These are phyloP conservation scores for Aegotheles bennettii DNA, from an alignment of 2,113 vertebrate genomes.

Conservation along the genomic window DNA sequence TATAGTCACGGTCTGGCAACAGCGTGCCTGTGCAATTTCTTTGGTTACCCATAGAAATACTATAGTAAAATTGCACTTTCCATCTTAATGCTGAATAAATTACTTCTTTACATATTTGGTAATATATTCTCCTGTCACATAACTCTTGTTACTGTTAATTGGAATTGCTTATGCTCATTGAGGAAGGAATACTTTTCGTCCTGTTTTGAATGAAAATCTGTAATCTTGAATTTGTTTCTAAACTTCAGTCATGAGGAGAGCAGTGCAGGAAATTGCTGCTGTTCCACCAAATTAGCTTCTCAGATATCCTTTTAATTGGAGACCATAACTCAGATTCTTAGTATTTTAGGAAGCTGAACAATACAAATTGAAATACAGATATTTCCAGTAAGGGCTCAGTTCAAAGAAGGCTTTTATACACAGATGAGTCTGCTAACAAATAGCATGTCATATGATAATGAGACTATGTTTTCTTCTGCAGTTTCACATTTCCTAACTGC, in stretches of 20 bases:
- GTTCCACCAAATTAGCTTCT: constrained; percentile 77
- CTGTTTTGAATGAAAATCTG: constrained; percentile 59
- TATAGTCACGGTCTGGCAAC: not conserved
- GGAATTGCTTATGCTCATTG: constrained; percentile 67
- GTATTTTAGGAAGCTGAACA: constrained; percentile 73
- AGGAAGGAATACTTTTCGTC: constrained; percentile 65
- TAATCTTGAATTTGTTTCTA: constrained; percentile 75
- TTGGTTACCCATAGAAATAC: not conserved
- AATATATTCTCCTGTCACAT: constrained; percentile 55
- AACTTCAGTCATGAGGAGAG: constrained; percentile 71
- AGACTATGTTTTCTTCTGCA: constrained; percentile 66
- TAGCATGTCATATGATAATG: constrained; percentile 69
- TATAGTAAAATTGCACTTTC: not conserved
- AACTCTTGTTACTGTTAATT: constrained; percentile 67
- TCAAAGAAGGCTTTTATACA: constrained; percentile 59
- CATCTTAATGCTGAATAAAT: constrained; percentile 17
- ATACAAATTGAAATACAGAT: constrained; percentile 75
- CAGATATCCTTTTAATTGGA: constrained; percentile 80
- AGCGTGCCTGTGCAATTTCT: not conserved
- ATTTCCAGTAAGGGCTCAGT: constrained; percentile 67
- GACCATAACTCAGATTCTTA: constrained; percentile 70
- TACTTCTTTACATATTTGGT: constrained; percentile 48
- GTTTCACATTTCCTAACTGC: constrained; percentile 69
- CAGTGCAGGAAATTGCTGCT: constrained; percentile 70
- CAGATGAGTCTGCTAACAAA: constrained; percentile 72